Base-by-base conservation (phyloP, 2,888 invertebrate genomes). In the Rotaria magnacalcarata region DNA sequence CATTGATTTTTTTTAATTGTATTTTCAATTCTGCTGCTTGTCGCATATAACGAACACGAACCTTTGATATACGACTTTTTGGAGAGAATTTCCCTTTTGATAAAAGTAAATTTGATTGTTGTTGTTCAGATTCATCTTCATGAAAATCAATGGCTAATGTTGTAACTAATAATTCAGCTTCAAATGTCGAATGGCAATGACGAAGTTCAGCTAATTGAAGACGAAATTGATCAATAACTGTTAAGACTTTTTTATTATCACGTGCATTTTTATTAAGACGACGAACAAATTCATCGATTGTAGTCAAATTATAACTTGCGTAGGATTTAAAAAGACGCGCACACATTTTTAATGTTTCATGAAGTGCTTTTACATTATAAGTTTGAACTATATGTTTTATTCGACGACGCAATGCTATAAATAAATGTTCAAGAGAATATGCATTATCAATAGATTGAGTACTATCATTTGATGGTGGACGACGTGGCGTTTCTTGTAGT, bases 391-490 rank as follows among this genome's bases (percentile, higher is more conserved):
- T 80, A n/a, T 47, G 80, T 24, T n/a, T 24, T 24, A 80, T 80
- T 47, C 80, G 80, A 47, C 47, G 43, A n/a, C 41, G 43, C 5
- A 80, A 47, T 47, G 80, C 21, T 47, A n/a, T 47, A 80, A 80
- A 80, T 47, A 80, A 80, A 80, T 80, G 80, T 47, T 80, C 80
- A n/a, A 80, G 47, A 14, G 80, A 80, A 80, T 80, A 47, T 10
- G 80, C 80, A 80, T 80, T 80, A n/a, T 80, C 80, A 5, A 80
- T 80, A 2, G 80, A 80, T n/a, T 80, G 43, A 67, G 19, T 67
- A 67, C 67, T 67, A 16, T 34, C 27, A 19, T 6, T 16, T 67
- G 67, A 67, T 27, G 19, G 0, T 34, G 67, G 67, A 67, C 67
- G 67, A 34, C 11, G 34, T 2, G 27, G 10, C 34, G 27, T 54